phyloP scores from a whole-genome alignment of 2,888 invertebrate species.

The Hydropsyche betteni region DNA sequence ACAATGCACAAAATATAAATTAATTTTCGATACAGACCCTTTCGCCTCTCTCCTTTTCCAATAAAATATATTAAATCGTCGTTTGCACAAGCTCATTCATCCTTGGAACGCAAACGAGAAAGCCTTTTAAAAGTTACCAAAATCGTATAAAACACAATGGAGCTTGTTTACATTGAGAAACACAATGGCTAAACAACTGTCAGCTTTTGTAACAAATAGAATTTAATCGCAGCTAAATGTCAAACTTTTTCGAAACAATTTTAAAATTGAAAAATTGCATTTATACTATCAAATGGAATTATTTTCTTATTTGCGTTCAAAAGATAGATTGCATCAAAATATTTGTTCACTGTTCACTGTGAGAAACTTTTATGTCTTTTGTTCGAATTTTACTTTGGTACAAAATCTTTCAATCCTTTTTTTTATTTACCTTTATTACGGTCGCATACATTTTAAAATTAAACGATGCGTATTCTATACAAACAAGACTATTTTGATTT shows the following conservation, averaged over 20 bases:
- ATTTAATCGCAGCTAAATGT: constrained; percentile 13
- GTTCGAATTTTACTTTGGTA: no score
- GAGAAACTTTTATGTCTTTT: no score
- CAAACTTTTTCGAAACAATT: constrained; percentile 8
- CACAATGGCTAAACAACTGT: constrained; percentile 39
- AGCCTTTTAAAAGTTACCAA: constrained; percentile 37
- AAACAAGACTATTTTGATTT: no score
- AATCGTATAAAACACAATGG: constrained; percentile 34
- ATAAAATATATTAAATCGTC: constrained; percentile 28
- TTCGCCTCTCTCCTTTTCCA: neutral
- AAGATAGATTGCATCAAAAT: neutral
- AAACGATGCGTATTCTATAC: no score
- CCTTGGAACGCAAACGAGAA: constrained; percentile 25
- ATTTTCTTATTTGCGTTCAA: neutral
- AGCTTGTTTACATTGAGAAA: constrained; percentile 34
- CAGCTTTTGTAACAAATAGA: constrained; percentile 35
- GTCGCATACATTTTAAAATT: no score
- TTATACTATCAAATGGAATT: neutral
- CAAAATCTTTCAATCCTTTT: no score
- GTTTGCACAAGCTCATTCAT: constrained; percentile 31
- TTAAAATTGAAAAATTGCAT: constrained; percentile 12
- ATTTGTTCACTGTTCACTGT: neutral
- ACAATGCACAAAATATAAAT: constrained; percentile 15
- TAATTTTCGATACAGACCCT: constrained; percentile 8
- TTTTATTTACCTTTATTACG: no score